Evolutionary conservation across 2,113 vertebrate genomes (phyloP).

Genomic region (Callospermophilus lateralis): DNA sequence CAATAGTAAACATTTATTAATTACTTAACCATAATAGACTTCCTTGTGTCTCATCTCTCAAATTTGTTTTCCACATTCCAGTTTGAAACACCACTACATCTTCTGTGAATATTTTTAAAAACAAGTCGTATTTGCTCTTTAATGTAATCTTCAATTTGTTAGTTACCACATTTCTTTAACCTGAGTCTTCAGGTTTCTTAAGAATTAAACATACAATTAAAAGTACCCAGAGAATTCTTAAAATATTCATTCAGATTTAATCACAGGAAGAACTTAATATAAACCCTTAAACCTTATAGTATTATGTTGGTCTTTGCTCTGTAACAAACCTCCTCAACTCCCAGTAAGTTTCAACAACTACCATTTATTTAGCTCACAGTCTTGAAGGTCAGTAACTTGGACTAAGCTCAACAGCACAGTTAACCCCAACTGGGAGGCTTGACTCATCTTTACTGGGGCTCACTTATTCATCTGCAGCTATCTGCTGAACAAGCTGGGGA

Average conservation of each 20-base stretch:
- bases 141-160: neutral
- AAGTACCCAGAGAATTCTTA: neutral
- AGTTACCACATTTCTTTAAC: neutral
- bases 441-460: neutral
- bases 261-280: neutral
- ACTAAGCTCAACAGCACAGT: neutral
- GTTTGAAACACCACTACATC: neutral
- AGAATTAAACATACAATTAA: slow-evolving; percentile 27
- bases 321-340: neutral
- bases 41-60: neutral
- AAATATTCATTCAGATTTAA: neutral
- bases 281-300: neutral
- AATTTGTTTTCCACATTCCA: neutral
- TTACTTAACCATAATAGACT: neutral
- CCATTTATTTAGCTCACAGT: neutral
- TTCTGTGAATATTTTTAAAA: neutral
- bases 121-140: neutral
- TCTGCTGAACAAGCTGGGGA: neutral
- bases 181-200: neutral
- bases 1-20: neutral
- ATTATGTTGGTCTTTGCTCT: neutral
- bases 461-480: neutral
- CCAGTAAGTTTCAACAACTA: neutral
- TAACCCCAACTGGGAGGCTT: neutral
- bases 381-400: neutral